Evolutionary conservation across 2,797 vertebrate genomes (phyloP).

Genomic region (Notolepis coatsorum): DNA sequence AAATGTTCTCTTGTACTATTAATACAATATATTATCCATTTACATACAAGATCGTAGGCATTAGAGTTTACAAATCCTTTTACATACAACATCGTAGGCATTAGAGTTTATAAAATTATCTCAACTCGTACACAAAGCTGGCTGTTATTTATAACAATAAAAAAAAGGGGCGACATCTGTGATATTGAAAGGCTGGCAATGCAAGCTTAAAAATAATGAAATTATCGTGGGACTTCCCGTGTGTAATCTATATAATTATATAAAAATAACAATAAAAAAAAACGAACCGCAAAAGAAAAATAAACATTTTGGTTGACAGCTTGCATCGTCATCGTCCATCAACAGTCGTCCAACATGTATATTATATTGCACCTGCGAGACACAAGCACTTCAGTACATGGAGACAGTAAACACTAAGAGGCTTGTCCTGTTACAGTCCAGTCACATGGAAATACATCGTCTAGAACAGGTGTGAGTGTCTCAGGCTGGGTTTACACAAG

Average conservation of each 20-base stretch:
- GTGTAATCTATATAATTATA: slow-evolving; percentile 47
- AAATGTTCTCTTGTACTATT: slow-evolving; percentile 43
- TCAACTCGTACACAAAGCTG: slow-evolving; percentile 19
- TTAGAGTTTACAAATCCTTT: slow-evolving; percentile 54
- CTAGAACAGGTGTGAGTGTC: no score
- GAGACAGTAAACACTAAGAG: slow-evolving; percentile 56
- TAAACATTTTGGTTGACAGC: slow-evolving; percentile 73
- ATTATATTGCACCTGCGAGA: slow-evolving; percentile 74
- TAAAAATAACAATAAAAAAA: slow-evolving; percentile 28
- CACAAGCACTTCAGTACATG: slow-evolving; percentile 12
- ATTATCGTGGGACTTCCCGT: slow-evolving; percentile 36
- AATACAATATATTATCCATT: slow-evolving; percentile 67
- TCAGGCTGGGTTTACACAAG: no score
- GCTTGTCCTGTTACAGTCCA: slow-evolving; percentile 23
- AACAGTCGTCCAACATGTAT: slow-evolving; percentile 32
- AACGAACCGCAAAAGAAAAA: slow-evolving; percentile 12
- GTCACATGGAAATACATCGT: no score
- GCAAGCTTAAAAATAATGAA: slow-evolving; percentile 44
- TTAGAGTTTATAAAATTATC: slow-evolving; percentile 46
- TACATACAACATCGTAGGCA: slow-evolving; percentile 56
- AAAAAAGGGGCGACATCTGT: slow-evolving; percentile 66
- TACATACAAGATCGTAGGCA: slow-evolving; percentile 57
- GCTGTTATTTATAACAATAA: slow-evolving; percentile 48
- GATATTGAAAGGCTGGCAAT: slow-evolving; percentile 52
- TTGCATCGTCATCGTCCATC: slow-evolving; percentile 44